Conservation (phyloP, 2,888 invertebrate genomes). For the Brachypalpus laphriformis region DNA sequence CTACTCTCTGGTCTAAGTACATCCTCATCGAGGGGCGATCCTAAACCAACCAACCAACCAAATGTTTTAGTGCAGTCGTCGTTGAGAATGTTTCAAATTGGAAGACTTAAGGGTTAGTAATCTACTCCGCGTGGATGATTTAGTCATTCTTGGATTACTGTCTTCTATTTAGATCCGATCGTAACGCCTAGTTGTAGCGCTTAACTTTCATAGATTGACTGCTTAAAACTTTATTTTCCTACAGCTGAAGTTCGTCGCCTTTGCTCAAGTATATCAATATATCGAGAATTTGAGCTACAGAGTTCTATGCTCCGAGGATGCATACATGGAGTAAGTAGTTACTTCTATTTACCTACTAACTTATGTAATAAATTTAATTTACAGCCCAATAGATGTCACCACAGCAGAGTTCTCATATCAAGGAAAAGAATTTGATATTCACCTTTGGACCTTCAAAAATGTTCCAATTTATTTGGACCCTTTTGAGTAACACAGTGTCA, state of each 20-base stretch:
- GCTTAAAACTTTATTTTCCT: background rate
- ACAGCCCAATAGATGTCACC: constrained; percentile 75
- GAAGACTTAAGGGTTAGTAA: too few relatives aligned
- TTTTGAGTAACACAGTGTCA: constrained; percentile 74
- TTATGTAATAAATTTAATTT: background rate
- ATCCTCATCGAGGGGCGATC: too few relatives aligned
- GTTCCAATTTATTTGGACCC: constrained; percentile 77
- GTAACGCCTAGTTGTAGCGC: too few relatives aligned
- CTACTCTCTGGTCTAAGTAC: too few relatives aligned
- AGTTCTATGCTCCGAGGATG: constrained; percentile 77
- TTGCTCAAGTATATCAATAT: constrained; percentile 75
- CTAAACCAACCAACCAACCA: too few relatives aligned
- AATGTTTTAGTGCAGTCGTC: too few relatives aligned
- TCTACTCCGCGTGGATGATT: too few relatives aligned
- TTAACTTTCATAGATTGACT: too few relatives aligned
- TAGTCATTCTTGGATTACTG: too few relatives aligned
- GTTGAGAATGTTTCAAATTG: too few relatives aligned
- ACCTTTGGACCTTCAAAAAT: constrained; percentile 79
- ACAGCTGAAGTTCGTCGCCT: constrained; percentile 55
- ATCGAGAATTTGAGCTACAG: constrained; percentile 79
- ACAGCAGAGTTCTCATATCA: constrained; percentile 76
- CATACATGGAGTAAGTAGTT: constrained; percentile 78
- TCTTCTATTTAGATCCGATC: too few relatives aligned
- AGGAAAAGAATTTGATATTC: constrained; percentile 76
- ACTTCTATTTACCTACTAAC: background rate